Base-by-base conservation (phyloP, 2,888 invertebrate species). In the Ferrisia virgata region DNA sequence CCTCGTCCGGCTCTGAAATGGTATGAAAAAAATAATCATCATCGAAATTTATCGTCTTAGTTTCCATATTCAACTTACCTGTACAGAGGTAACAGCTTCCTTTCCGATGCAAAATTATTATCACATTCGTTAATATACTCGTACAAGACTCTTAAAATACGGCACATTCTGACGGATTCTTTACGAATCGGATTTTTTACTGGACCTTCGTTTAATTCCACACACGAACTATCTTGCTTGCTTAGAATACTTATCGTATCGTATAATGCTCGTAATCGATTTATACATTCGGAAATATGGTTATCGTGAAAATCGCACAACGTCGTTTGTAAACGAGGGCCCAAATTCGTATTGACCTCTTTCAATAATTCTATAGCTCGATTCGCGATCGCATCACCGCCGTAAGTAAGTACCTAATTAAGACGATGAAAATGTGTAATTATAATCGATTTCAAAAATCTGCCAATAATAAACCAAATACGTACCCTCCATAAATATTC, bases 101-200 rank as follows among this genome's bases (percentile, higher is more conserved):
- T 91, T 89, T 98, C 98, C 53, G 95, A 95, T 79, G 93, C 92
- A 89, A 94, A 96, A 86, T 93, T 93, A 87, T 93, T 93, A 91
- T 98, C 98, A 90, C 97, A 98, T 90, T 98, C 97, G 87, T 94
- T 94, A 86, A 98, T 93, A 89, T 98, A 98, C 90, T 98, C 98
- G 89, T 96, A 95, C 88, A 98, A 91, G 88, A 98, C 97, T 89
- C 96, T 95, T 89, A 98, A 92, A 84, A 98, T 95, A 86, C 98
- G 93, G 89, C 96, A 96, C 94, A 98, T 96, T 89, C 95, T 93
- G 85, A 93, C 92, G 6, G 85, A 72, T 80, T 85, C 85, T 22
- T 85, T 85, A 31, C 76, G 84, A 31, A 82, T 81, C 53, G 43
- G 84, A 22, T 39, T 39, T 39, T 84, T 84, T 13, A 79, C 64